Evolutionary conservation across 2,888 invertebrate species (phyloP), one percentile per base, ranked within the genome.

Genomic region (Hartigia nigra): DNA sequence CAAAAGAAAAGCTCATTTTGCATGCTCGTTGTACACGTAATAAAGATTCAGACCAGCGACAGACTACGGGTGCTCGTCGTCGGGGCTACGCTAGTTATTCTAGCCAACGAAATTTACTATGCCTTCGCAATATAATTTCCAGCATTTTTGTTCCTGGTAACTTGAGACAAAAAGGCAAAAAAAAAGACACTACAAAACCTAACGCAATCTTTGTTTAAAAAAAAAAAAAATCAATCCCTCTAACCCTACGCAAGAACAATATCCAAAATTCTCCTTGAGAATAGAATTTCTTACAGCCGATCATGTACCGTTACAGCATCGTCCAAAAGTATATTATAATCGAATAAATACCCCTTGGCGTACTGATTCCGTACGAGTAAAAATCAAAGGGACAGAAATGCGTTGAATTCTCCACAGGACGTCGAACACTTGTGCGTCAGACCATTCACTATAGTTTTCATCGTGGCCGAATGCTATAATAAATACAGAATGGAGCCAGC

Each of bases 381-480:
- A 72, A 23, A 55, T 23, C 23, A 55, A 55, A 23, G 31, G 31
- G 32, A 23, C 31, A 31, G 31, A 72, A 72, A 72, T 72, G 77
- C 82, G 84, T 82, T 84, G 85, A 82, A 84, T 82, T 82, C 87
- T 81, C 88, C 80, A 80, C 87, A 86, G 88, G 88, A 84, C 80
- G 85, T 87, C 88, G 85, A 55, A 82, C 89, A 89, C 88, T 89
- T 88, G 87, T 85, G 77, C 85, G 80, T 70, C 72, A 34, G 23
- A 23, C 55, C 55, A 55, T 55, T 55, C 55, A 55, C 55, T 23
- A 23, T 55, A 55, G 55, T 55, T 55, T 23, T 9, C 55, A 23
- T 5, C 55, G 4, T 23, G 23, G 9, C 2, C 55, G 23, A 55
- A 55, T 55, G 31, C 31, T 72, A 34, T 31, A 72, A 32, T 72